Evolutionary conservation across 2,888 invertebrate species (phyloP).

Genomic region (Magallana nippona): DNA sequence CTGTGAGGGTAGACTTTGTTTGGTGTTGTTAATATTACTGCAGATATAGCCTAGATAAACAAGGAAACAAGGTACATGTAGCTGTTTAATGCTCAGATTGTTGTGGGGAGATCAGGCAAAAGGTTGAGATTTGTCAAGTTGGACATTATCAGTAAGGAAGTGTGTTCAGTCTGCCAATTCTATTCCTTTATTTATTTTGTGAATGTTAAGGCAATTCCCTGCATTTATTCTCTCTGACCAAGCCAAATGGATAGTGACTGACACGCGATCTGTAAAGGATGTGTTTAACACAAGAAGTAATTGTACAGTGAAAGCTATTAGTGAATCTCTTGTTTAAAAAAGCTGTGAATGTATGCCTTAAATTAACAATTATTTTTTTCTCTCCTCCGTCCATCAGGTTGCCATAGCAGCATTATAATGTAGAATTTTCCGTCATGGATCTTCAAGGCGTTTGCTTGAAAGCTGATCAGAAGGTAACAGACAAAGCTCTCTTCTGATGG

Average conservation of each 20-base stretch:
- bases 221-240: not conserved
- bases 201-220: not conserved
- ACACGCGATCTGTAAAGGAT: not conserved
- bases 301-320: not conserved
- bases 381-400: constrained; percentile 14
- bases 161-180: not conserved
- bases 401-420: constrained; percentile 29
- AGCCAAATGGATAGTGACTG: not conserved
- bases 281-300: not conserved
- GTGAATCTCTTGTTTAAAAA: not conserved
- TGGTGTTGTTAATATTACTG: no score
- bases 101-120: not conserved
- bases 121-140: not conserved
- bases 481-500: constrained; percentile 36
- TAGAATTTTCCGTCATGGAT: constrained; percentile 3
- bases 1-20: no score
- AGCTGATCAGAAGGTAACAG: not conserved
- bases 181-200: not conserved
- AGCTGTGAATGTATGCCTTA: not conserved
- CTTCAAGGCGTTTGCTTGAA: not conserved
- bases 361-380: constrained; percentile 6
- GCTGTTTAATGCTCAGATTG: no score
- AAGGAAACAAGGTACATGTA: no score
- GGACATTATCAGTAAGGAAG: constrained; percentile 8
- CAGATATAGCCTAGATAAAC: no score